These are phyloP conservation scores for Myotis lucifugus DNA, from an alignment of 2,113 vertebrate species.

Conservation along the genomic window DNA sequence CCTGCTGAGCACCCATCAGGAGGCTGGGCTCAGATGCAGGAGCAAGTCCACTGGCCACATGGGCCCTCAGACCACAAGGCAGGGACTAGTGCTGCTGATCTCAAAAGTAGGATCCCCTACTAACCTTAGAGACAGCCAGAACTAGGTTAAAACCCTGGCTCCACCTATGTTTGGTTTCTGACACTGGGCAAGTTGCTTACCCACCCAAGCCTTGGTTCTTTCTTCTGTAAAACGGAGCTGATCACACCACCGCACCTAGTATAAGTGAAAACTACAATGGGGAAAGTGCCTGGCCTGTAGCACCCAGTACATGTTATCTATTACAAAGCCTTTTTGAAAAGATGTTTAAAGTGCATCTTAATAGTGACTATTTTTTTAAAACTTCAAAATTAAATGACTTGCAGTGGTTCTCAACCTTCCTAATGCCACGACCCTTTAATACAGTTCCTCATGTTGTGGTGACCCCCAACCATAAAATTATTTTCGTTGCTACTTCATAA, in stretches of 20 bases:
- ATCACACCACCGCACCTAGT: neutral
- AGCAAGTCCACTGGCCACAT: neutral
- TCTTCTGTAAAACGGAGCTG: neutral
- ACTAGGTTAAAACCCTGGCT: neutral
- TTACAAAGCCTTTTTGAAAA: neutral
- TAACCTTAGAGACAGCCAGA: neutral
- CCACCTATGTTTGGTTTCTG: neutral
- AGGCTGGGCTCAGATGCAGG: neutral
- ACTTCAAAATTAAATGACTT: slow-evolving; percentile 22
- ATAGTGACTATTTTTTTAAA: neutral
- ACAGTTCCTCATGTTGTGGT: too few relatives aligned
- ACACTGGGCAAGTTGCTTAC: neutral
- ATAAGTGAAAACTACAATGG: neutral
- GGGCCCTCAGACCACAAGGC: neutral
- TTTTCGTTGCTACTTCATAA: too few relatives aligned
- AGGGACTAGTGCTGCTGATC: too few relatives aligned
- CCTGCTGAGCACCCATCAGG: neutral
- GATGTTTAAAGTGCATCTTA: neutral
- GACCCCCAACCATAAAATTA: too few relatives aligned
- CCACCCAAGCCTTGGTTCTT: neutral
- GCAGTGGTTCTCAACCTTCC: too few relatives aligned
- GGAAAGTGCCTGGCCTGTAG: neutral
- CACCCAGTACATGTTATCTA: neutral
- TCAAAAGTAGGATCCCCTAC: neutral
- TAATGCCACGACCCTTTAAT: too few relatives aligned